phyloP scores from a whole-genome alignment of 2,888 invertebrate species.

The Aethes cnicana region DNA sequence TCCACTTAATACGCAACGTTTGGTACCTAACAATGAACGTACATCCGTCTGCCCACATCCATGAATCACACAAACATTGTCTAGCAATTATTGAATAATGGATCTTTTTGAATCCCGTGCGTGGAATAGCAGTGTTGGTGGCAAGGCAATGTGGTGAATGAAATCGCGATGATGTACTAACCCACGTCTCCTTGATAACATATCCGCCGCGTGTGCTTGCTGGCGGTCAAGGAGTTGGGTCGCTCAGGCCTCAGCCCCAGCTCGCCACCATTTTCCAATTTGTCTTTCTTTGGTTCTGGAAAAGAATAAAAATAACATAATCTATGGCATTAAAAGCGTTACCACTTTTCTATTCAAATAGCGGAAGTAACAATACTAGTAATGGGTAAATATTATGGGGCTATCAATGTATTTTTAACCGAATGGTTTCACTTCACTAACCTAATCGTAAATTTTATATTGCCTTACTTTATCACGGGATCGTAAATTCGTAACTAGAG shows the following conservation, averaged over 20 bases:
- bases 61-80: slow-evolving; percentile 27
- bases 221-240: slow-evolving; percentile 90
- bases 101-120: slow-evolving; percentile 2
- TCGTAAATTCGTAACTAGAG: slow-evolving; percentile 27
- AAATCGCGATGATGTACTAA: slow-evolving; percentile 57
- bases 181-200: slow-evolving; percentile 91
- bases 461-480: slow-evolving; percentile 18
- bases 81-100: slow-evolving; percentile 19
- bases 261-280: slow-evolving; percentile 88
- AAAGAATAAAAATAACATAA: slow-evolving; percentile 55
- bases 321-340: background rate
- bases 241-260: slow-evolving; percentile 87
- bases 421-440: slow-evolving; percentile 7
- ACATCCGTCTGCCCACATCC: slow-evolving; percentile 26
- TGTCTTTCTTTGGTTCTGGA: slow-evolving; percentile 96
- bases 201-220: slow-evolving; percentile 89
- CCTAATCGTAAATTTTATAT: slow-evolving; percentile 25
- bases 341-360: too few relatives aligned
- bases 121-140: background rate
- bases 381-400: background rate
- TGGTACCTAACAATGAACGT: slow-evolving; percentile 26
- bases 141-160: background rate
- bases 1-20: slow-evolving; percentile 21
- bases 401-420: background rate
- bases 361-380: too few relatives aligned